phyloP scores from a whole-genome alignment of 2,888 invertebrate genomes.

The Nomada fucata region DNA sequence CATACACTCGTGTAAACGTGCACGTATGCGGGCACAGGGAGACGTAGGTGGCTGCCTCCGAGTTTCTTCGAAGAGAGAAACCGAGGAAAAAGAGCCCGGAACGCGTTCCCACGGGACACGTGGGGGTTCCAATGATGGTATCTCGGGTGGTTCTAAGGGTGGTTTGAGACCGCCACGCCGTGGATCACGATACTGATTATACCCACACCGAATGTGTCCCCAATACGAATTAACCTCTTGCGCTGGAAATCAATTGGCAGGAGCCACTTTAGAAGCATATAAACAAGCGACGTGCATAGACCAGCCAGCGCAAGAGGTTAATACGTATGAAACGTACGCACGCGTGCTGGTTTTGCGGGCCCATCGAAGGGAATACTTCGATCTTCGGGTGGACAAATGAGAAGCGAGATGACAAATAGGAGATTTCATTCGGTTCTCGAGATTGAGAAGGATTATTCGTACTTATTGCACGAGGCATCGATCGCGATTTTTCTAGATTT shows the following conservation, averaged over 20 bases:
- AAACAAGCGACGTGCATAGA: no score
- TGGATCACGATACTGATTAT: not conserved
- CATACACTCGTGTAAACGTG: not conserved
- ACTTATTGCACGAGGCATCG: no score
- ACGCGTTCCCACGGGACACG: conserved; percentile 55
- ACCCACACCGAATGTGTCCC: conserved; percentile 61
- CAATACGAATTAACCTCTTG: conserved; percentile 70
- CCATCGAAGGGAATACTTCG: conserved; percentile 55
- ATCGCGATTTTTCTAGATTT: no score
- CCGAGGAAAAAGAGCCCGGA: conserved; percentile 51
- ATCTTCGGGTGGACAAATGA: conserved; percentile 30
- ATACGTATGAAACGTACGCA: conserved; percentile 72
- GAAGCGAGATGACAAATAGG: conserved; percentile 29
- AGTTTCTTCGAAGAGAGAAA: conserved; percentile 57
- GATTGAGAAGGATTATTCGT: conserved; percentile 1
- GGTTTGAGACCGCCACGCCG: conserved; percentile 61
- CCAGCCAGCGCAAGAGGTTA: conserved; percentile 9
- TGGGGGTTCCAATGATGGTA: conserved; percentile 42
- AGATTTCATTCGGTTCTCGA: not conserved
- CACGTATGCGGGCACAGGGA: not conserved
- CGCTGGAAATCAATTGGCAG: no score
- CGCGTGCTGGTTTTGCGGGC: conserved; percentile 5
- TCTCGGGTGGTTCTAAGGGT: conserved; percentile 2
- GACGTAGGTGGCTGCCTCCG: conserved; percentile 26
- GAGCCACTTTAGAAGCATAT: no score